Evolutionary conservation across 2,888 invertebrate species (phyloP), one percentile per base, ranked within the genome.

Genomic region (Cheilosia pagana): DNA sequence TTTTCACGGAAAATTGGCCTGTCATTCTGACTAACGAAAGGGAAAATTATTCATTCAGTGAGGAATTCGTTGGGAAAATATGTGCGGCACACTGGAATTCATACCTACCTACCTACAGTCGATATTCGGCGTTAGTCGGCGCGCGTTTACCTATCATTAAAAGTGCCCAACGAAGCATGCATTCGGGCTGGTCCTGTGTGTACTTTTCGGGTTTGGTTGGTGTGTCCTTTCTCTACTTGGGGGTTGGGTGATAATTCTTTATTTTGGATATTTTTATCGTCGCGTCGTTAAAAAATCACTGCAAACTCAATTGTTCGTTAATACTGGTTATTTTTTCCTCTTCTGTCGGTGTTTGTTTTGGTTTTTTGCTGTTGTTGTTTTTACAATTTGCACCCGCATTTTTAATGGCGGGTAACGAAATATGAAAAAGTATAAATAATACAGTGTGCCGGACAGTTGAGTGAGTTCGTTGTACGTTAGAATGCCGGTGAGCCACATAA

Each of bases 1-100:
- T 77, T 81, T 81, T 81, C 71, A 81, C 81, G 81, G 77, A 71
- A 81, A 81, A 81, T 81, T 81, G 77, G 81, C 81, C 53, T 71
- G 81, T 77, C 81, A 81, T 71, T 41, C 65, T 60, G 81, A 59
- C 71, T 71, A 81, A 81, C 77, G 81, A 77, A 81, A 81, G 71
- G 81, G 77, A 81, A 81, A 81, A 81, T 81, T 77, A 81, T 81
- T 71, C 77, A 81, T 77, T 65, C 77, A 65, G 59, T 41, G 50
- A 41, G 55, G 55, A 55, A 63, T 48, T 63, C 68, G 35, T 41
- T 50, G 53, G 41, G 14, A 62, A 68, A 75, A 75, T 62, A 62
- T 45, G 6, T 39, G 21, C 25, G 12, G 35, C 31, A 7, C 23
- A 21, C 19, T 19, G 59, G 5, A 25, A 25, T 70, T 23, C 16